A percentile compares a stretch with the other conserved stretches of the same genome.
These are phyloP conservation scores for Nettapus auritus DNA, from an alignment of 2,113 vertebrate genomes.

Conservation along the genomic window DNA sequence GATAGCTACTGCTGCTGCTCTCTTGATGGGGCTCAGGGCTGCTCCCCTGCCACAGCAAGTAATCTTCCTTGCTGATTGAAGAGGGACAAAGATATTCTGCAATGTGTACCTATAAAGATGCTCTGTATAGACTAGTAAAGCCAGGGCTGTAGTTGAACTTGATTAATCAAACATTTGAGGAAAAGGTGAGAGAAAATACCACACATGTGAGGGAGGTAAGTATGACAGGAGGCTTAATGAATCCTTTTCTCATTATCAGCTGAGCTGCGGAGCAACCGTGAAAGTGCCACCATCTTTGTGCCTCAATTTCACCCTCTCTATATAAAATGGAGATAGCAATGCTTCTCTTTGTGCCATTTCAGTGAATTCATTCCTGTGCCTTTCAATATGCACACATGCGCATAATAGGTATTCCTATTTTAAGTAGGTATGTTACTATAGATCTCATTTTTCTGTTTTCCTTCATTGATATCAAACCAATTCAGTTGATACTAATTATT, in stretches of 20 bases:
- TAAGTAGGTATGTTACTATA: neutral
- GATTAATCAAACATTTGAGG: neutral
- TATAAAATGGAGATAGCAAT: neutral
- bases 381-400: neutral
- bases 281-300: neutral
- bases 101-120: no score
- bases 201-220: neutral
- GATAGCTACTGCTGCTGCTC: neutral
- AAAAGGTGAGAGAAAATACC: neutral
- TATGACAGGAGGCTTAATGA: neutral
- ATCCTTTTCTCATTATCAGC: neutral
- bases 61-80: neutral
- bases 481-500: neutral
- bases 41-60: no score
- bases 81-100: neutral
- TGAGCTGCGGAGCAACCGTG: neutral
- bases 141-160: neutral
- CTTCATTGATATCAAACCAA: neutral
- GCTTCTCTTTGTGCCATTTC: neutral
- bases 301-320: neutral
- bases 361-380: neutral
- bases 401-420: neutral
- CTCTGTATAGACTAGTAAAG: neutral
- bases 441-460: neutral
- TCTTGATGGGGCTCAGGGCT: neutral